Evolutionary conservation across 2,797 vertebrate genomes (phyloP), one percentile per base, ranked within the genome.

Genomic region (Okamejei kenojei): DNA sequence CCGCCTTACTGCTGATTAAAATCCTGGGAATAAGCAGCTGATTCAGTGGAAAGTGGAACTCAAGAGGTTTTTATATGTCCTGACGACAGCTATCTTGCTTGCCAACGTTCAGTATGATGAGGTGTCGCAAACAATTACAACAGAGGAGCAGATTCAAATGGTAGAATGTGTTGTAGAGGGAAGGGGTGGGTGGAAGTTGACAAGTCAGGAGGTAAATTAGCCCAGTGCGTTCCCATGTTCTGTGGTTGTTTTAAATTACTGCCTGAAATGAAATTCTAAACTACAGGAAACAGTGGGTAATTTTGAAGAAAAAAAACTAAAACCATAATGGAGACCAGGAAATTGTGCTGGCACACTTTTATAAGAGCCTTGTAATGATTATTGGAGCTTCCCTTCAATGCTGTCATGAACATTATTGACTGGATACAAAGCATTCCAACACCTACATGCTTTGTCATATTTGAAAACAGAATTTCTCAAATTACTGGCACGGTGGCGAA

Each of bases 11-110:
- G 93, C 96, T 96, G 96, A 97, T 95, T 95, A 96, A 63, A n/a
- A 95, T 93, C 95, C 95, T 95, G 63, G 94, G 95, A 95, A 96
- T 95, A 96, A 95, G 96, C 95, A 94, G 90, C 95, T 95, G 96
- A 95, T 95, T 96, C 95, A 95, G 96, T 96, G 96, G 95, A 97
- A 97, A 96, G 94, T 95, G 95, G 95, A 94, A 96, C 95, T 96
- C 95, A 96, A 45, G 95, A 95, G 68, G 95, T 95, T 96, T 96
- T 96, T 96, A 96, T 95, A 95, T 94, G 94, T 95, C 95, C 94
- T 80, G 96, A 95, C 97, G 97, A 97, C 96, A 97, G 96, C 96
- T 95, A 95, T 96, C 95, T 97, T 95, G 96, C 96, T 96, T 95
- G 95, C 94, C 94, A 84, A 94, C 95, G 95, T 95, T 95, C 71